Conservation (phyloP, 2,888 invertebrate species). For the Amblyjoppa proteus region DNA sequence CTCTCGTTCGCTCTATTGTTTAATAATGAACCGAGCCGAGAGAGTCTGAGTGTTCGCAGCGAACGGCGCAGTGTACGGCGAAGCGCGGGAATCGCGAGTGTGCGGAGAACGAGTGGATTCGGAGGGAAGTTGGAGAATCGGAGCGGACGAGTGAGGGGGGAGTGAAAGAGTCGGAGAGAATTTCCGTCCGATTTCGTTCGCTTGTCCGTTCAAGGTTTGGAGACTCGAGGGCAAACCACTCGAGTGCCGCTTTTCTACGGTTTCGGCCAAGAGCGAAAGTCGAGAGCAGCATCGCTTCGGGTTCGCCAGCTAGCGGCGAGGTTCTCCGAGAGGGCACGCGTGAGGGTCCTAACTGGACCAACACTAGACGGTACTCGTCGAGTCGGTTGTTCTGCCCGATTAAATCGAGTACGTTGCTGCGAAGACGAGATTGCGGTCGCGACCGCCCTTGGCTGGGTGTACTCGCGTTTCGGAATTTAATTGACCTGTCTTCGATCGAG, state of each 20-base stretch:
- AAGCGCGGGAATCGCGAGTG: conserved; percentile 34
- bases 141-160: background rate
- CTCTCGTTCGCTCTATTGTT: conserved; percentile 5
- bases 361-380: conserved; percentile 66
- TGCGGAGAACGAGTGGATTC: conserved; percentile 46
- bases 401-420: conserved; percentile 71
- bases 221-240: conserved; percentile 63
- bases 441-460: background rate
- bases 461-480: background rate
- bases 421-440: conserved; percentile 37
- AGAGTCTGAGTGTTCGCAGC: conserved; percentile 8
- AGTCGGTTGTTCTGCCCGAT: conserved; percentile 72
- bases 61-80: background rate
- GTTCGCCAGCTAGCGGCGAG: conserved; percentile 35
- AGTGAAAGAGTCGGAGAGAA: conserved; percentile 59
- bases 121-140: conserved; percentile 50
- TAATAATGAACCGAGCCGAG: conserved; percentile 19
- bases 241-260: conserved; percentile 60
- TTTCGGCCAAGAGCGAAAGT: conserved; percentile 49
- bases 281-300: conserved; percentile 30
- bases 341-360: conserved; percentile 53
- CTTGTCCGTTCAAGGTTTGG: conserved; percentile 68
- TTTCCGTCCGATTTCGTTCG: conserved; percentile 74
- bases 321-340: conserved; percentile 35
- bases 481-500: background rate